Evolutionary conservation across 2,888 invertebrate species (phyloP).

Genomic region (Clistopyga incitator): DNA sequence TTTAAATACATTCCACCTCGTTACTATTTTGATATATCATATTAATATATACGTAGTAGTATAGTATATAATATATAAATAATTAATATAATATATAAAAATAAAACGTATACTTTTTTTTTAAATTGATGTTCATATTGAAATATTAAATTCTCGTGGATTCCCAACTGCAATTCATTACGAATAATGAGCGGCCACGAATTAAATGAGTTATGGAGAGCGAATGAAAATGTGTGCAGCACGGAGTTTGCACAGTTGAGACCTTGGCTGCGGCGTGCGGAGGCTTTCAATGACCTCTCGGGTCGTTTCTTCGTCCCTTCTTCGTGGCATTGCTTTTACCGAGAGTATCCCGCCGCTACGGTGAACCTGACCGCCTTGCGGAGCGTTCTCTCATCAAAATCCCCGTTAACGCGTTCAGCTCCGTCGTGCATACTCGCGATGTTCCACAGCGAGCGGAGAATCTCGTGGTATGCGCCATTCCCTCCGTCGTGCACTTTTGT

Average conservation of each 20-base stretch:
- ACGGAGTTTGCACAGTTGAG: slow-evolving; percentile 26
- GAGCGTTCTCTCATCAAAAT: background rate
- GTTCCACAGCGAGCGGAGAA: background rate
- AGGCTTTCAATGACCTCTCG: slow-evolving; percentile 63
- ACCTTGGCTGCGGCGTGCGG: slow-evolving; percentile 26
- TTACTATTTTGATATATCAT: too few species aligned
- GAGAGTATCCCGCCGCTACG: slow-evolving; percentile 17
- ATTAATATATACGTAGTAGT: too few species aligned
- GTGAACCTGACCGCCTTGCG: slow-evolving; percentile 6
- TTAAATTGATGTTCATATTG: too few species aligned
- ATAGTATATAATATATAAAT: too few species aligned
- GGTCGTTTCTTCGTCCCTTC: slow-evolving; percentile 41
- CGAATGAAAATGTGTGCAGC: slow-evolving; percentile 24
- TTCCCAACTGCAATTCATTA: too few species aligned
- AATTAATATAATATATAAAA: too few species aligned
- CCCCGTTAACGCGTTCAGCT: background rate
- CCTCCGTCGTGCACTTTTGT: background rate
- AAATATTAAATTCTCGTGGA: too few species aligned
- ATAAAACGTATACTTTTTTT: too few species aligned
- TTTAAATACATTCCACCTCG: too few species aligned
- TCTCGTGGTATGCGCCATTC: slow-evolving; percentile 20
- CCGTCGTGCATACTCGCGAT: slow-evolving; percentile 9
- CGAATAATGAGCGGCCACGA: too few species aligned
- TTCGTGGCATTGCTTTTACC: slow-evolving; percentile 31
- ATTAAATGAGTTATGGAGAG: slow-evolving; percentile 15